Conservation (phyloP, 2,113 vertebrate genomes). For the Larimichthys crocea region DNA sequence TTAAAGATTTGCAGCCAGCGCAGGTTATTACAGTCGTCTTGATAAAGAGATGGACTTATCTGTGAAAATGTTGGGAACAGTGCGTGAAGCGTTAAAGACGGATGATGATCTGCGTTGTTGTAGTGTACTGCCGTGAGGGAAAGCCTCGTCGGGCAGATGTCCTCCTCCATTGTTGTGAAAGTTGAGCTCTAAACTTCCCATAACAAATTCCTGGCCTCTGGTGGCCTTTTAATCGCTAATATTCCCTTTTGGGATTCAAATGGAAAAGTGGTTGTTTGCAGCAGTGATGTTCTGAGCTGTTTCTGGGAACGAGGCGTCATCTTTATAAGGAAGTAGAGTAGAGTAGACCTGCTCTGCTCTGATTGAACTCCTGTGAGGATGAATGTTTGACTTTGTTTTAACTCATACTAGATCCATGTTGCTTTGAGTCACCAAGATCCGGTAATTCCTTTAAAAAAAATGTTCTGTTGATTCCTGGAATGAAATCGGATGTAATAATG, state of each 20-base stretch:
- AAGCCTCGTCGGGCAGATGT: constrained; percentile 6
- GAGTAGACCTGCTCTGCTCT: neutral
- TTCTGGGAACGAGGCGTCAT: constrained; percentile 21
- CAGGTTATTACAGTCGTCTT: neutral
- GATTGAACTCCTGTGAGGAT: neutral
- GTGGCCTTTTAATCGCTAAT: constrained; percentile 26
- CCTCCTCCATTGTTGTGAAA: neutral
- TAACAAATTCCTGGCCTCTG: constrained; percentile 6
- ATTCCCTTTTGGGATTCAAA: constrained; percentile 22
- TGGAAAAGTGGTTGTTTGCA: constrained; percentile 8
- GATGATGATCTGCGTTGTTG: neutral
- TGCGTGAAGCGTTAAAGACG: neutral
- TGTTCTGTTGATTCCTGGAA: neutral
- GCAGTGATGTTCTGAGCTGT: constrained; percentile 13
- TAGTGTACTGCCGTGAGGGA: neutral
- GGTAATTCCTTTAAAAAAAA: neutral
- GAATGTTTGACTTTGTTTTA: neutral
- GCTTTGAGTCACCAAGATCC: neutral
- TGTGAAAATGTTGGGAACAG: neutral
- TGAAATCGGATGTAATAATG: neutral
- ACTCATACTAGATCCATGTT: neutral
- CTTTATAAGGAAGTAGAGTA: neutral
- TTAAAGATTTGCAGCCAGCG: constrained; percentile 2
- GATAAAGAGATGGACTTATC: neutral
- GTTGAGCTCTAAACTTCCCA: constrained; percentile 23